These are phyloP conservation scores for Xerus rutilus DNA, from an alignment of 2,797 vertebrate genomes.

Conservation along the genomic window DNA sequence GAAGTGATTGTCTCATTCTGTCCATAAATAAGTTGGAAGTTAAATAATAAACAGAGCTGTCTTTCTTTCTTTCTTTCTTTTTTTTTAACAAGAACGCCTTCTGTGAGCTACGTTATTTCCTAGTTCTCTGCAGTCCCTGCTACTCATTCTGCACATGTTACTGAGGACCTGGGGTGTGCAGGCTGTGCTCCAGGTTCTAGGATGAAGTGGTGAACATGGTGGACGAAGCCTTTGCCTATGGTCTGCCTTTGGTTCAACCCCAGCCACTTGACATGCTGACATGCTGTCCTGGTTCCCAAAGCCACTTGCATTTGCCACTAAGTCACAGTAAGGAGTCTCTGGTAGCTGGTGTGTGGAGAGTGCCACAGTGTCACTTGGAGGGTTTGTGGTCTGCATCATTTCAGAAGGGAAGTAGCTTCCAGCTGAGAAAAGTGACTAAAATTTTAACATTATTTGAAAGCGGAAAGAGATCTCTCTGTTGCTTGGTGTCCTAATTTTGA, in stretches of 20 bases:
- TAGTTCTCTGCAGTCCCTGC: neutral
- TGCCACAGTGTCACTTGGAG: neutral
- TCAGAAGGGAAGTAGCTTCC: neutral
- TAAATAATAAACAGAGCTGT: neutral
- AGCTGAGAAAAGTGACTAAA: neutral
- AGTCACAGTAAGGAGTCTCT: neutral
- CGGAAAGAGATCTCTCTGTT: neutral
- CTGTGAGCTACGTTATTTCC: neutral
- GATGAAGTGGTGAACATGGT: neutral
- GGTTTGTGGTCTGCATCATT: neutral
- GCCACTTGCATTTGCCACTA: neutral
- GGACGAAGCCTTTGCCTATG: neutral
- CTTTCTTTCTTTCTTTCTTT: neutral
- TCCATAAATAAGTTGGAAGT: neutral
- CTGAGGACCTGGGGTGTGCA: neutral
- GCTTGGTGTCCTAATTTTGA: neutral
- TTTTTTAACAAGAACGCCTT: neutral
- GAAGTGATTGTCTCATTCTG: slow-evolving; percentile 21
- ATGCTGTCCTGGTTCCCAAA: neutral
- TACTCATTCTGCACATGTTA: neutral
- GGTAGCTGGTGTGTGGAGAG: neutral
- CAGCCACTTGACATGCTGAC: neutral
- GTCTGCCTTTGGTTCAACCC: neutral
- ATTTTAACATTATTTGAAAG: neutral
- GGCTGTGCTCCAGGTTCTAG: neutral